These are phyloP conservation scores for Diadophis punctatus DNA, from an alignment of 2,113 vertebrate genomes.

Conservation along the genomic window DNA sequence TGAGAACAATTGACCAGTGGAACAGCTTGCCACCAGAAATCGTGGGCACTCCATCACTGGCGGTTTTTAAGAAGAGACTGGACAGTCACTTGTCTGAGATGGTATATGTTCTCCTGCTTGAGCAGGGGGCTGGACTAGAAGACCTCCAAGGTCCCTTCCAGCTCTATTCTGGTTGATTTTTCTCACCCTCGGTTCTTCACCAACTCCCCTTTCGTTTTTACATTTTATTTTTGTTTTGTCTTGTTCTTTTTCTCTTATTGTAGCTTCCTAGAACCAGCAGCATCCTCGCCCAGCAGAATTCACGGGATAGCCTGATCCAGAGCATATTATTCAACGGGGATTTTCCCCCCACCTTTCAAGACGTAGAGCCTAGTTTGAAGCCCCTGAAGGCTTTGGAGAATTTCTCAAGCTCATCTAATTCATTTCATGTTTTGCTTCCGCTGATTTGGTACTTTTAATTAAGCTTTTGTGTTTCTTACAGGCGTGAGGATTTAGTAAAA, in stretches of 20 bases:
- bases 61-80: too few species aligned
- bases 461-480: neutral
- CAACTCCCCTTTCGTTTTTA: neutral
- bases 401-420: neutral
- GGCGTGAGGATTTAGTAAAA: neutral
- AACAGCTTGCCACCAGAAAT: too few species aligned
- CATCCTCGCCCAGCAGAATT: neutral
- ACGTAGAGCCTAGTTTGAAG: neutral
- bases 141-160: too few species aligned
- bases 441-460: constrained; percentile 4
- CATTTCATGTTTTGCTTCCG: neutral
- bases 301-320: neutral
- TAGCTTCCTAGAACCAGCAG: neutral
- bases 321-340: neutral
- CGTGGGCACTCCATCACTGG: too few species aligned
- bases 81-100: too few species aligned
- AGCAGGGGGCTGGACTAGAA: too few species aligned
- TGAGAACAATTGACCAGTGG: too few species aligned
- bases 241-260: neutral
- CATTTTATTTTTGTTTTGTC: neutral
- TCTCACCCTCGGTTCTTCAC: neutral
- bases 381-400: neutral
- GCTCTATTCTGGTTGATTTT: neutral
- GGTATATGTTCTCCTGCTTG: too few species aligned
- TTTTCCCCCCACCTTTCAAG: neutral